Base-by-base conservation (phyloP, 2,888 invertebrate genomes). In the Chymomyza fuscimana region DNA sequence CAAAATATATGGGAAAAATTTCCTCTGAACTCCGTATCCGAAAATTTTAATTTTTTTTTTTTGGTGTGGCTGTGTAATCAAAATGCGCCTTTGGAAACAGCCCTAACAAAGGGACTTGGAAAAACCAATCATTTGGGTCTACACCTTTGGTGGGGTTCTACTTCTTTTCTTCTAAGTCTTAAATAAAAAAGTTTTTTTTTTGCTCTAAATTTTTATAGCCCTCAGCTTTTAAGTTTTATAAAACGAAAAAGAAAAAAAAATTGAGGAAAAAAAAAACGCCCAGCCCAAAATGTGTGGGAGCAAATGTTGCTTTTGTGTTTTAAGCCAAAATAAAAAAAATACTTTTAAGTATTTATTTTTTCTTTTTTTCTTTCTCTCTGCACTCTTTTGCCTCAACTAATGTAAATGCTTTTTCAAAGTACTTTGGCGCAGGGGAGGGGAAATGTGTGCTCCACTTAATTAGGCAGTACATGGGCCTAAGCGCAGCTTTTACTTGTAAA, bases 401-500 rank as follows among this genome's bases (percentile, higher is more conserved):
- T 12, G 12, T 12, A 1, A 46, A 46, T 46, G 40, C 40, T 46
- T 46, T 46, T 46, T 12, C 40, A 46, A 46, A 46, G 40, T 46
- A 12, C 12, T 46, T 12, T 10, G 40, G 40, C 10, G 40, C 40
- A 1, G 40, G 12, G 40, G 40, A 12, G 12, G 40, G 12, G 12
- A 12, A 10, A 12, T 46, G 40, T 46, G 12, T 46, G 40, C 40
- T 25, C 58, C 69, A 80, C 79, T 80, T 76, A 80, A 80, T 80
- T 80, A 80, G 72, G 72, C 67, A 69, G 73, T 72, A 70, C 69
- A 67, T 70, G 68, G 69, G 70, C 65, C 74, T 79, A 78, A 79
- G 76, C 76, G 70, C 70, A 73, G 81, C 78, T 82, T 77, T 78
- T 78, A 77, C 81, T 77, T 74, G 70, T 46, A 46, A 4, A 46